Conservation (phyloP, 2,888 invertebrate species). For the Helleia helle region DNA sequence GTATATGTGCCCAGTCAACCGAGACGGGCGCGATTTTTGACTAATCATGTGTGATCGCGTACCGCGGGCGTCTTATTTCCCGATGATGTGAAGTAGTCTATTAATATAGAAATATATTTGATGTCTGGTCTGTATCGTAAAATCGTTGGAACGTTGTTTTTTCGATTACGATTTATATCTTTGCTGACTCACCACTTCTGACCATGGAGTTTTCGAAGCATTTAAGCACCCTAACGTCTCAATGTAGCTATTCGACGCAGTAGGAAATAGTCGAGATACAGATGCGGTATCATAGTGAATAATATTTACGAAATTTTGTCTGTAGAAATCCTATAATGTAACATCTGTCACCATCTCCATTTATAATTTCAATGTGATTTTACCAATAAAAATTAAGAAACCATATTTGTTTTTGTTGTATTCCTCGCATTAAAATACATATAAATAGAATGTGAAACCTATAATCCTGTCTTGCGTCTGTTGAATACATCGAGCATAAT, state of each 20-base stretch:
- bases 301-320: conserved; percentile 60
- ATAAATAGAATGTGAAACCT: no score
- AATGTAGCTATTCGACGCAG: conserved; percentile 56
- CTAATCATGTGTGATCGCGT: conserved; percentile 25
- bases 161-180: conserved; percentile 48
- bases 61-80: conserved; percentile 42
- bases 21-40: conserved; percentile 13
- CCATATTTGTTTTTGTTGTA: conserved; percentile 30
- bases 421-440: no score
- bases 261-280: conserved; percentile 65
- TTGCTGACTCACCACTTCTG: conserved; percentile 42
- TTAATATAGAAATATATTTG: conserved; percentile 67
- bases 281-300: conserved; percentile 67
- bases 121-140: conserved; percentile 68
- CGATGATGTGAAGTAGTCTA: conserved; percentile 57
- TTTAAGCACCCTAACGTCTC: conserved; percentile 61
- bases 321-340: conserved; percentile 60
- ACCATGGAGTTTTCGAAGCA: conserved; percentile 61
- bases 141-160: conserved; percentile 54
- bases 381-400: conserved; percentile 70
- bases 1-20: background rate
- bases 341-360: conserved; percentile 68
- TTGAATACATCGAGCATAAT: no score
- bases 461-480: no score
- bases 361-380: conserved; percentile 73